Evolutionary conservation across 2,888 invertebrate genomes (phyloP), one percentile per base, ranked within the genome.

Genomic region (Cotesia congregata): DNA sequence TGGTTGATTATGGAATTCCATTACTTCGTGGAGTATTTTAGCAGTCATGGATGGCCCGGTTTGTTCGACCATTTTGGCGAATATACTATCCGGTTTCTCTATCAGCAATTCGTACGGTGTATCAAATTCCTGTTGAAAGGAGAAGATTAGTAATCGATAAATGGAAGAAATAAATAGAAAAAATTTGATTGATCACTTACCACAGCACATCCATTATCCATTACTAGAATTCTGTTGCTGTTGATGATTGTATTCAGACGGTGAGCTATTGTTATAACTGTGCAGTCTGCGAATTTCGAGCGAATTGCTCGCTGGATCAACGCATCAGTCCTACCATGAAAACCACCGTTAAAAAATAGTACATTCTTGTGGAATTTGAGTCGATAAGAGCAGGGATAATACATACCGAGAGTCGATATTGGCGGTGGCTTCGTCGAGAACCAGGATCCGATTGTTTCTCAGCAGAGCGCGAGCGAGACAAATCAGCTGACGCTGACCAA

Each of bases 191-290:
- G 65, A 20, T 38, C n/a, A 72, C 9, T 50, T n/a, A 68, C 90
- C 75, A 93, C 93, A 75, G 95, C 92, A 15, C 90, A 89, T 0
- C 98, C 98, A 6, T 93, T 92, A 85, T 96, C 95, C 93, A 98
- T 94, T 1, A 97, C 97, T 86, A 97, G 91, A 17, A 97, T 94
- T 78, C 94, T 92, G 90, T 97, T 96, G 0, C 96, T 96, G 89
- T 98, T 97, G 94, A 98, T 97, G 80, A 98, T 95, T 0, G 97
- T 98, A 88, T 97, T 94, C 40, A 98, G 91, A 64, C 98, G 92
- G 90, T 98, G 97, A 5, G 97, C 97, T 40, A 93, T 92, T 0
- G 93, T 93, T 38, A 93, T 87, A 0, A 93, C 93, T 0, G 93
- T 93, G 81, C 92, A 93, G 1, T 90, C 83, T 0, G 83, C 84